Percentiles rank a stretch among this genome's conserved stretches.
Evolutionary conservation across 2,888 invertebrate genomes (phyloP).

Genomic region (Epinotia bilunana): DNA sequence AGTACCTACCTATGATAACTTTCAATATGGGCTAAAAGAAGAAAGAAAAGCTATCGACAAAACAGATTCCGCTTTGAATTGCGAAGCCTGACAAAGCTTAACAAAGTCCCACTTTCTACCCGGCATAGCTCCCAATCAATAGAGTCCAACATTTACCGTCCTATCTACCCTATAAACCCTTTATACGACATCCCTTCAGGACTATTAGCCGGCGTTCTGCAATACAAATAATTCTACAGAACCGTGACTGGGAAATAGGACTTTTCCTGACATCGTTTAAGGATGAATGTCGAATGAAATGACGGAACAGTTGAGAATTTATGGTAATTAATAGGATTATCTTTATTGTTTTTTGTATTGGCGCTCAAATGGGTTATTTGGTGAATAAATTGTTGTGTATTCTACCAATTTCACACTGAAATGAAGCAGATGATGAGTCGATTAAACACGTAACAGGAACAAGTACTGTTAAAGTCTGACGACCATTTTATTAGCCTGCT

Average conservation of each 20-base stretch:
- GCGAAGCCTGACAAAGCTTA: constrained; percentile 5
- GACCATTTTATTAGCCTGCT: too few species aligned
- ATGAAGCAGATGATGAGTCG: neutral
- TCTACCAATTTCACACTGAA: constrained; percentile 10
- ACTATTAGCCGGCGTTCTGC: constrained; percentile 44
- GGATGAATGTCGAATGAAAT: constrained; percentile 9
- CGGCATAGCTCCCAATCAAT: constrained; percentile 35
- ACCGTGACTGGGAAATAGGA: neutral
- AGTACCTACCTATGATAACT: neutral
- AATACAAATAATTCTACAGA: constrained; percentile 38
- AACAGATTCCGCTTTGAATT: constrained; percentile 11
- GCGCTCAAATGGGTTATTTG: constrained; percentile 36
- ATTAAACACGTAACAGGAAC: neutral
- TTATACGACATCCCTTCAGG: constrained; percentile 38
- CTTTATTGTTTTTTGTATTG: constrained; percentile 44
- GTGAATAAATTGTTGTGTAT: constrained; percentile 35
- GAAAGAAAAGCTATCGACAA: neutral
- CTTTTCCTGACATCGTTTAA: neutral
- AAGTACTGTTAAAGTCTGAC: neutral
- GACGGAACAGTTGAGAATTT: constrained; percentile 16
- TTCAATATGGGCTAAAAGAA: neutral
- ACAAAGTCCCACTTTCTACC: constrained; percentile 17
- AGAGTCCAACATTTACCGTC: constrained; percentile 23
- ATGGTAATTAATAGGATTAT: constrained; percentile 43
- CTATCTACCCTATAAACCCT: constrained; percentile 43